These are phyloP conservation scores for Idris sp. DNA, from an alignment of 1,140 invertebrate genomes.

Conservation along the genomic window DNA sequence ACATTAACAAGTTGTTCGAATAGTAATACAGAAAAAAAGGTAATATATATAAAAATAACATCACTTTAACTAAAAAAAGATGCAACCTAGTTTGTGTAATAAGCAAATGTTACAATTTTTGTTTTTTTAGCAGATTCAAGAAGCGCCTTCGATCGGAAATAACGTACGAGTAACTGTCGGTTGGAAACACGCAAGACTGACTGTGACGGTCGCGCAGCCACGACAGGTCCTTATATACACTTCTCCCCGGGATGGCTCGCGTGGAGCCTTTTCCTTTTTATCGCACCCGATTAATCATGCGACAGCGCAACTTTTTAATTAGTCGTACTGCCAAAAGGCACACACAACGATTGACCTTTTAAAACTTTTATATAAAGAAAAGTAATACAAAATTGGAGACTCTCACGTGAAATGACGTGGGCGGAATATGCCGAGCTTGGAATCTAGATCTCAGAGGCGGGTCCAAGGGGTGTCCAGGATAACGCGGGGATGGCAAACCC, in stretches of 20 bases:
- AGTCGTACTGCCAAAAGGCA: constrained; percentile 10
- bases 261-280: constrained; percentile 36
- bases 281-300: constrained; percentile 31
- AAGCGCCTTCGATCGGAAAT: constrained; percentile 62
- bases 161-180: constrained; percentile 64
- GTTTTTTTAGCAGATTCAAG: neutral
- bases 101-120: too few relatives aligned
- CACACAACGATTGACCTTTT: neutral
- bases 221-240: constrained; percentile 68
- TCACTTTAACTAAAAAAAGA: too few relatives aligned
- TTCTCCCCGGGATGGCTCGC: constrained; percentile 25
- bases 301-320: constrained; percentile 23
- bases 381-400: neutral
- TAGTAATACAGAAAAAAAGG: too few relatives aligned
- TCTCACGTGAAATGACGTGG: constrained; percentile 68
- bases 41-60: too few relatives aligned
- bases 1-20: too few relatives aligned
- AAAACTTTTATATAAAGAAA: too few relatives aligned
- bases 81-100: too few relatives aligned
- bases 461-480: constrained; percentile 95
- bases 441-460: constrained; percentile 96
- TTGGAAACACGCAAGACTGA: constrained; percentile 72
- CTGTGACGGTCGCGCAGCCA: constrained; percentile 72
- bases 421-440: constrained; percentile 91
- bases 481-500: constrained; percentile 91